These are phyloP conservation scores for Phrynosoma blainvillii DNA, from an alignment of 2,113 vertebrate genomes.

Conservation along the genomic window DNA sequence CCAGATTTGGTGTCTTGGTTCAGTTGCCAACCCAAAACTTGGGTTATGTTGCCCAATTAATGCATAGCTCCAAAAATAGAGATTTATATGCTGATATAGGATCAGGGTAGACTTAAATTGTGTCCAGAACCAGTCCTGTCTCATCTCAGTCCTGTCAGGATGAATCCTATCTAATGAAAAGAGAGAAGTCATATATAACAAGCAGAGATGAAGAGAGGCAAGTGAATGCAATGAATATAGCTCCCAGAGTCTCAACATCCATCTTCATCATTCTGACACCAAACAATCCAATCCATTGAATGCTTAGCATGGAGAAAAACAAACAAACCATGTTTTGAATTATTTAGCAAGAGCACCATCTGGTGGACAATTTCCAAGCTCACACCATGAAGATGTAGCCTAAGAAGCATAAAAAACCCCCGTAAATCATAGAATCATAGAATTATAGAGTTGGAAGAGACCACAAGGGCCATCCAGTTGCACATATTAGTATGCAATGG, in stretches of 20 bases:
- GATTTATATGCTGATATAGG: background rate
- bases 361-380: conserved; percentile 22
- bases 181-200: background rate
- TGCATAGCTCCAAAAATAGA: no score
- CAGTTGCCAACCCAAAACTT: no score
- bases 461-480: background rate
- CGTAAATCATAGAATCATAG: background rate
- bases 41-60: no score
- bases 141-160: background rate
- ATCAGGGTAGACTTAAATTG: no score
- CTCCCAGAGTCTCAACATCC: background rate
- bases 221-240: background rate
- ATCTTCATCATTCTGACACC: background rate
- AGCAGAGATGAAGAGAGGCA: background rate
- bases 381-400: background rate
- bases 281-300: background rate
- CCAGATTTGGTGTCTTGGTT: no score
- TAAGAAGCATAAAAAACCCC: background rate
- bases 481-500: no score
- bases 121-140: background rate
- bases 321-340: rapidly evolving
- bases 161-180: background rate
- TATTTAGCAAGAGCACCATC: conserved; percentile 45
- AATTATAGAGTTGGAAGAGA: background rate
- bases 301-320: background rate